Evolutionary conservation across 2,797 vertebrate genomes (phyloP).

Genomic region (Anguilla anguilla): DNA sequence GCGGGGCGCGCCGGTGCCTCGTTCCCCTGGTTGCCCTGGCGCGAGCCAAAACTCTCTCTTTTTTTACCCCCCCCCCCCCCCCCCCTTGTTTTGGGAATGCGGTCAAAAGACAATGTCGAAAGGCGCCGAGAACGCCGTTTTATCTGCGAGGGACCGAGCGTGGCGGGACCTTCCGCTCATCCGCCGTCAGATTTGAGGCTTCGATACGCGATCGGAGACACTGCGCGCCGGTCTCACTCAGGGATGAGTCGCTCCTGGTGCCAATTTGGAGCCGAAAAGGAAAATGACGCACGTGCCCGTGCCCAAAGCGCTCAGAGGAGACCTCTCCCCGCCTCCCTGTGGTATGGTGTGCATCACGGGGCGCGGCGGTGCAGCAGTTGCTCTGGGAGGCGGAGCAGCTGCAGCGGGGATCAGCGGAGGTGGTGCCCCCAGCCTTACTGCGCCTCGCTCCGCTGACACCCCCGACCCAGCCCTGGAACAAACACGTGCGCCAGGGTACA

Average conservation of each 20-base stretch:
- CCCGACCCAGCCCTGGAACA: background rate
- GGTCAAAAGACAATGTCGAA: background rate
- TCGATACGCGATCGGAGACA: background rate
- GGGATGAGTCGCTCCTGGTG: background rate
- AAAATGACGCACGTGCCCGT: background rate
- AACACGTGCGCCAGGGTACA: background rate
- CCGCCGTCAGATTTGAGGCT: background rate
- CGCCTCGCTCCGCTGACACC: background rate
- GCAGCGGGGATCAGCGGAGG: background rate
- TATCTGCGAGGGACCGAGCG: background rate
- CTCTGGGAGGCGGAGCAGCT: conserved; percentile 11
- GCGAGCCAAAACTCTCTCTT: background rate
- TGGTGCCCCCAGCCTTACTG: background rate
- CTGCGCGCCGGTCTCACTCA: background rate
- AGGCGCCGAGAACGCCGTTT: background rate
- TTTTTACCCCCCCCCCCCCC: too few species aligned
- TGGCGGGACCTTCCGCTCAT: background rate
- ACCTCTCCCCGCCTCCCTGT: background rate
- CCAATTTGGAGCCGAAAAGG: background rate
- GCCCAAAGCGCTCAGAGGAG: background rate
- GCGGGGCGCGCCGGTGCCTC: background rate
- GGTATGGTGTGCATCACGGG: background rate
- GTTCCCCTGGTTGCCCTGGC: background rate
- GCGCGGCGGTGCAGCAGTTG: background rate
- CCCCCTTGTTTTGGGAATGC: background rate